Evolutionary conservation across 1,140 invertebrate genomes (phyloP), one percentile per base, ranked within the genome.

Genomic region (Heliothis virescens): DNA sequence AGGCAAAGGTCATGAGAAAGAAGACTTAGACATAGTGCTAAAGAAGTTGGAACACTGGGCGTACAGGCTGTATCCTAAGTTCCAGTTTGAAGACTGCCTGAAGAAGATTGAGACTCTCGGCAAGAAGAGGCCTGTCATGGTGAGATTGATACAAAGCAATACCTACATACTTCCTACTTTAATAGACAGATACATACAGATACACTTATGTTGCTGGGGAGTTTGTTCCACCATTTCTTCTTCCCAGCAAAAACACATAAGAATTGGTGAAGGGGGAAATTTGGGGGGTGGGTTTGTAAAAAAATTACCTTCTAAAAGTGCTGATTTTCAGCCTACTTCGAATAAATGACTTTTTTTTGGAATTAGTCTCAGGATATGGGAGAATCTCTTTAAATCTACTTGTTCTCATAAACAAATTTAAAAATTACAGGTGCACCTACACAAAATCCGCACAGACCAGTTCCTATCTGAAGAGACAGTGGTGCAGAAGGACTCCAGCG

Each of bases 31-130:
- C 88, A 90, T 96, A 63, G 94, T 99, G 0, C 96, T 99, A 94
- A 96, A 97, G 55, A 97, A 96, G 83, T 87, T 99, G 71, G 98
- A 99, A 86, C 98, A 99, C 87, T 99, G 99, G 99, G 97, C 97
- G 2, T 98, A 99, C 90, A 95, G 98, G 79, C 90, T 99, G 59
- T 99, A 97, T 95, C 98, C 98, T 1, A 98, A 97, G 88, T 97
- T 97, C 85, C 95, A 97, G 18, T 99, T 99, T 95, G 97, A 98
- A 88, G 98, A 99, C 91, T 97, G 97, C 80, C 93, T 99, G 1
- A 96, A 97, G 73, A 97, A 97, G 92, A 96, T 98, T 69, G 98
- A 99, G 89, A 96, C 96, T 62, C 95, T 99, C 1, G 98, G 98
- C 1, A 95, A 95, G 21, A 98, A 98, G 85, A 97, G 96, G 79